These are phyloP conservation scores for Falco peregrinus DNA, from an alignment of 2,797 vertebrate genomes.

Conservation along the genomic window DNA sequence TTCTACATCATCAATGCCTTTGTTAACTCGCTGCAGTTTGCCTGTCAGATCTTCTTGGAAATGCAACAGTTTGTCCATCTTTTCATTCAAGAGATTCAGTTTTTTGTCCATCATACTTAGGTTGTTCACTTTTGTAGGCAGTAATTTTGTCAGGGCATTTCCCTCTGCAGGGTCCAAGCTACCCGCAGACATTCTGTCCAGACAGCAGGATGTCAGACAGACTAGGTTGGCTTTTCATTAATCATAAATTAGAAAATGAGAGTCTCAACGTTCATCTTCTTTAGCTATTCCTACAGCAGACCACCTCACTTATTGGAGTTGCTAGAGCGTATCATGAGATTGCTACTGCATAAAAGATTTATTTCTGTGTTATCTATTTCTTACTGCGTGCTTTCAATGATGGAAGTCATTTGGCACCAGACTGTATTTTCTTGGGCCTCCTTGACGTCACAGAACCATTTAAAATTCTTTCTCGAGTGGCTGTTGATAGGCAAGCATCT, in stretches of 20 bases:
- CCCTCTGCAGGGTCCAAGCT: slow-evolving; percentile 62
- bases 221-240: slow-evolving; percentile 65
- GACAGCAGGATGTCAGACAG: slow-evolving; percentile 58
- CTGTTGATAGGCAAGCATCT: slow-evolving; percentile 81
- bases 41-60: slow-evolving; percentile 80
- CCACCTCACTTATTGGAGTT: not conserved
- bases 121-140: slow-evolving; percentile 46
- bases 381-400: slow-evolving; percentile 55
- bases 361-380: slow-evolving; percentile 76
- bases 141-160: slow-evolving; percentile 42
- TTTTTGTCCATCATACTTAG: slow-evolving; percentile 80
- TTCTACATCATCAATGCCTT: slow-evolving; percentile 75
- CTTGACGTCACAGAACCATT: slow-evolving; percentile 83
- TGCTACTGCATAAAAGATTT: slow-evolving; percentile 67
- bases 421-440: slow-evolving; percentile 71
- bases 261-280: slow-evolving; percentile 48
- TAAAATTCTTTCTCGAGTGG: slow-evolving; percentile 83
- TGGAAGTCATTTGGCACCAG: slow-evolving; percentile 67
- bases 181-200: slow-evolving; percentile 80
- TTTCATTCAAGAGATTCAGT: slow-evolving; percentile 79
- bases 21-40: slow-evolving; percentile 78
- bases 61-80: slow-evolving; percentile 80
- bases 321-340: not conserved
- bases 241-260: not conserved
- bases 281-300: not conserved